Conservation (phyloP, 2,888 invertebrate species). For the Synergus umbraculus region DNA sequence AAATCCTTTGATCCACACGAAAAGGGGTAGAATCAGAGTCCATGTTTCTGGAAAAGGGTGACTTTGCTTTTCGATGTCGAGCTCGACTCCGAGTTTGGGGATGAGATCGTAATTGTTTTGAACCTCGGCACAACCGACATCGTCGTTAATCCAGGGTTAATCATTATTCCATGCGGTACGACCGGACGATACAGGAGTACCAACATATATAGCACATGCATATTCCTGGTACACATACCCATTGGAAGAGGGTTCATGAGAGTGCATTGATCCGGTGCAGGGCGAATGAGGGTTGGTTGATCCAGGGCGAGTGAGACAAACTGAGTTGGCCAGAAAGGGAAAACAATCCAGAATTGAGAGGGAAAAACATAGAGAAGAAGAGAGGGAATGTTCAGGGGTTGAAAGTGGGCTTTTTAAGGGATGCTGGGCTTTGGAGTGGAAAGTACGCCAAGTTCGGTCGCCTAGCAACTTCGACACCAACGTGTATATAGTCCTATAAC, state of each 20-base stretch:
- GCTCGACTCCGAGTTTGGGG: neutral
- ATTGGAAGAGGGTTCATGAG: conserved; percentile 47
- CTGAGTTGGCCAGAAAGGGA: conserved; percentile 20
- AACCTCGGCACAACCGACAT: conserved; percentile 30
- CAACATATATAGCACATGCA: conserved; percentile 4
- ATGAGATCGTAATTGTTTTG: conserved; percentile 35
- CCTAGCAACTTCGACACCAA: conserved; percentile 54
- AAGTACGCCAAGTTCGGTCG: conserved; percentile 50
- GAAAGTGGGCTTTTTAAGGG: conserved; percentile 49
- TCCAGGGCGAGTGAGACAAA: conserved; percentile 29
- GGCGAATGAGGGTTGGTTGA: conserved; percentile 47
- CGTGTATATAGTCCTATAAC: conserved; percentile 1
- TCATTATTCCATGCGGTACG: conserved; percentile 32
- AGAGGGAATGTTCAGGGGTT: conserved; percentile 43
- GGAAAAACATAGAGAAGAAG: conserved; percentile 38
- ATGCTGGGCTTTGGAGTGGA: conserved; percentile 46
- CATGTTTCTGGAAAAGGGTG: conserved; percentile 31
- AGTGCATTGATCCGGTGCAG: conserved; percentile 51
- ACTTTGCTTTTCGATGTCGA: conserved; percentile 24
- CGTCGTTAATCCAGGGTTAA: conserved; percentile 36
- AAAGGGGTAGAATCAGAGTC: conserved; percentile 10
- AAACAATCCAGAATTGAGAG: conserved; percentile 39
- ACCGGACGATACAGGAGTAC: conserved; percentile 30
- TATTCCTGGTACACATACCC: neutral
- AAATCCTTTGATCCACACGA: conserved; percentile 12